Evolutionary conservation across 2,113 vertebrate genomes (phyloP), one percentile per base, ranked within the genome.

Genomic region (Vidua macroura): DNA sequence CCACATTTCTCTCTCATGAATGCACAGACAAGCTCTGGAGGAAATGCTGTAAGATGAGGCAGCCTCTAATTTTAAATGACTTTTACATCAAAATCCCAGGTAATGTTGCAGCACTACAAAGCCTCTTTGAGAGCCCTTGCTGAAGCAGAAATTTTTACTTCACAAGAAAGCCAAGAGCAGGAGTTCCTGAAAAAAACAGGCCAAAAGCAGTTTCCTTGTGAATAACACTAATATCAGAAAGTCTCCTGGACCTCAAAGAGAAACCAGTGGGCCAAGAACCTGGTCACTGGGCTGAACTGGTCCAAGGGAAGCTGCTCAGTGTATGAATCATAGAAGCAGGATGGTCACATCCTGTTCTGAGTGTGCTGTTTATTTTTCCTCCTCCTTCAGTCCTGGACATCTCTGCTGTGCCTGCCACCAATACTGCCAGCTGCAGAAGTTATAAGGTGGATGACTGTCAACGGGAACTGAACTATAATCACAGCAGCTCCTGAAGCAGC

Each of bases 271-370:
- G 64, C 92, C 59, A 83, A 90, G 60, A 59, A 83, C 30, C 55
- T 81, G 76, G 64, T 86, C 2, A 1, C 44, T 67, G 51, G 43
- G 30, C 86, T 78, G 27, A 39, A 43, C 37, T 3, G 0, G 49
- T 80, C n/a, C 51, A 74, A 68, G 43, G 37, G 37, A 85, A 55
- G 51, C 75, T 90, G 75, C 63, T 90, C 25, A 85, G 88, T 69
- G n/a, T 52, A 88, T 94, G 94, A 94, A 88, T 95, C 94, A 96
- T 52, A 85, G 86, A 83, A 94, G 64, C 33, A 52, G 56, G 56
- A 60, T 2, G 2, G 83, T 84, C 88, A 93, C 64, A 95, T 90
- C 88, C 80, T 95, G 95, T 93, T 83, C 87, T 52, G 30, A 67
- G 11, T 20, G 3, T 2, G 1, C 27, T 92, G 80, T 81, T 95